Evolutionary conservation across 2,797 vertebrate genomes (phyloP), one percentile per base, ranked within the genome.

Genomic region (Cuculus canorus): DNA sequence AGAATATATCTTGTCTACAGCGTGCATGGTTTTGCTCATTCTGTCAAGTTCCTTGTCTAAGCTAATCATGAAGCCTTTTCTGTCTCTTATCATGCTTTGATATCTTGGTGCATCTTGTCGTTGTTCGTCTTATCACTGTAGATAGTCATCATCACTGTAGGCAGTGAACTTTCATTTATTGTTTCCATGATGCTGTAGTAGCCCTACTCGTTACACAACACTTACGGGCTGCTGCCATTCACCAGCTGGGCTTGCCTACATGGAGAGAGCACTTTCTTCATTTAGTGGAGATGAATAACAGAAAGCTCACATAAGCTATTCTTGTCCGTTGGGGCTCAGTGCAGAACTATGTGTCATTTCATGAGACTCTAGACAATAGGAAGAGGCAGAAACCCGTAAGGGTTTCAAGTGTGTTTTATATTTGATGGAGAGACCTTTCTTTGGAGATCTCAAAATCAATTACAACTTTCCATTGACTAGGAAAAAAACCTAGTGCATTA

Each of bases 321-420:
- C 28, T 80, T 17, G 4, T 53, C 57, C 19, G 32, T 61, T 80
- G 13, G 10, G 9, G 9, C 28, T 65, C 54, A 82, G 11, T 43
- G 8, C 10, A 56, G 35, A 69, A 78, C 37, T 32, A 5, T 13
- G 53, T 0, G 0, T 7, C 10, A 25, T 21, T 16, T 33, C 45
- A 18, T 30, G 41, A 85, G 9, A 53, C 27, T 65, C 8, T 32
- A 7, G 17, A 11, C 35, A 82, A 52, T 7, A n/a, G 22, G 25
- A 61, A 53, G 28, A 61, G 19, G 9, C 8, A 88, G 54, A 86
- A 76, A 48, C 12, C 5, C 47, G 27, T 22, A 15, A 18, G 76
- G 8, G 3, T 24, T 72, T 71, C 53, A 68, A 37, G 12, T 6
- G 8, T 64, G n/a, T 15, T 47, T 76, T 56, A 2, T 52, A 9